phyloP scores from a whole-genome alignment of 2,113 vertebrate species.

The Chrysemys picta region DNA sequence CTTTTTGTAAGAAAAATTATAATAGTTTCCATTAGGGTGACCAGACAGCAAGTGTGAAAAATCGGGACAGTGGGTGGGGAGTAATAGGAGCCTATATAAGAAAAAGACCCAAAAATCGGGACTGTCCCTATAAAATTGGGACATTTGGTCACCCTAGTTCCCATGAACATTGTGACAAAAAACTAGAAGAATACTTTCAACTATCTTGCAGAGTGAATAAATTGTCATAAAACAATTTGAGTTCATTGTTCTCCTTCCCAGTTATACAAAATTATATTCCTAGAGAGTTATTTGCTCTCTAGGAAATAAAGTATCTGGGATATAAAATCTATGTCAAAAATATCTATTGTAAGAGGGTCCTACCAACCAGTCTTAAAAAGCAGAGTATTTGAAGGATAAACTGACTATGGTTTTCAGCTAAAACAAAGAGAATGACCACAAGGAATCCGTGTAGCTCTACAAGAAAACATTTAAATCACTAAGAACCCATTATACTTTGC shows the following conservation, averaged over 20 bases:
- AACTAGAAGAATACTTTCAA: background rate
- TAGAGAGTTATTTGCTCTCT: background rate
- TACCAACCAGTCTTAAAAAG: background rate
- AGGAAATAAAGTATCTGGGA: background rate
- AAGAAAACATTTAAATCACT: conserved; percentile 39
- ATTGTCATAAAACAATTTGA: background rate
- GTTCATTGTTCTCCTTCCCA: background rate
- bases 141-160: background rate
- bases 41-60: too few relatives aligned
- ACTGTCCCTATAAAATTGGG: too few relatives aligned
- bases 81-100: too few relatives aligned
- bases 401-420: background rate
- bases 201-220: background rate
- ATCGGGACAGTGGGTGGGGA: too few relatives aligned
- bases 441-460: background rate
- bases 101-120: too few relatives aligned
- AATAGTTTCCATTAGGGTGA: background rate
- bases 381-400: conserved; percentile 21
- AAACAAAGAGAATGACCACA: background rate
- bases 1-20: accelerated
- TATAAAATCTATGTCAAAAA: background rate
- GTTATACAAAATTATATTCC: background rate
- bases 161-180: background rate
- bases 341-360: background rate
- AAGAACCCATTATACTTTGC: background rate